Conservation (phyloP, 2,888 invertebrate species). For the Stramonita haemastoma region DNA sequence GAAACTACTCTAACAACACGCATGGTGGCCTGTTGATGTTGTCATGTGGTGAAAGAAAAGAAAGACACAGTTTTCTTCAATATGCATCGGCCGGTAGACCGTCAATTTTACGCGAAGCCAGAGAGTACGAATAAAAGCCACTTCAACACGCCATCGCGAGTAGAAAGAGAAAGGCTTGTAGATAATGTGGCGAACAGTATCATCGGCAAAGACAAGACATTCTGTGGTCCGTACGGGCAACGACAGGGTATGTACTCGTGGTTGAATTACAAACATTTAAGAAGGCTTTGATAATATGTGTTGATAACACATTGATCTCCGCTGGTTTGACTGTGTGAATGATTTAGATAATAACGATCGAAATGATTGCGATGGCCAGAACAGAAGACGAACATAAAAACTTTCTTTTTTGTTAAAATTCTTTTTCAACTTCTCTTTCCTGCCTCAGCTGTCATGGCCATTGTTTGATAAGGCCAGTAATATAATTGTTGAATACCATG, state of each 20-base stretch:
- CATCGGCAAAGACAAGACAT: slow-evolving; percentile 88
- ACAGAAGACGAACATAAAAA: no score
- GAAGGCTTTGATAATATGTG: no score
- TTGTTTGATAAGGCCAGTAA: no score
- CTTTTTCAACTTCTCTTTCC: no score
- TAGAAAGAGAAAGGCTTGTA: slow-evolving; percentile 79
- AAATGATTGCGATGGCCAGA: no score
- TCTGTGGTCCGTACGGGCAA: slow-evolving; percentile 89
- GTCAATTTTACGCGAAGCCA: slow-evolving; percentile 53
- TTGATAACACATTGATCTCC: no score
- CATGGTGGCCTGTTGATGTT: neutral
- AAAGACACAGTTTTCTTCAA: neutral
- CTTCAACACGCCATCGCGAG: neutral
- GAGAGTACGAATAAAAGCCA: neutral
- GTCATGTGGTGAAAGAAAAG: neutral
- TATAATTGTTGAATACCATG: no score
- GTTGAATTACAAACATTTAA: no score
- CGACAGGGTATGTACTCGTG: slow-evolving; percentile 80
- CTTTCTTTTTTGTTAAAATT: no score
- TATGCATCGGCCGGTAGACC: slow-evolving; percentile 46
- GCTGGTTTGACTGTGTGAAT: no score
- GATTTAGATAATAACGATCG: no score
- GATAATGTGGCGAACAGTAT: slow-evolving; percentile 89
- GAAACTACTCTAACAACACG: neutral
- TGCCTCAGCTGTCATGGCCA: no score